Evolutionary conservation across 2,113 vertebrate genomes (phyloP).

Genomic region (Falco punctatus): DNA sequence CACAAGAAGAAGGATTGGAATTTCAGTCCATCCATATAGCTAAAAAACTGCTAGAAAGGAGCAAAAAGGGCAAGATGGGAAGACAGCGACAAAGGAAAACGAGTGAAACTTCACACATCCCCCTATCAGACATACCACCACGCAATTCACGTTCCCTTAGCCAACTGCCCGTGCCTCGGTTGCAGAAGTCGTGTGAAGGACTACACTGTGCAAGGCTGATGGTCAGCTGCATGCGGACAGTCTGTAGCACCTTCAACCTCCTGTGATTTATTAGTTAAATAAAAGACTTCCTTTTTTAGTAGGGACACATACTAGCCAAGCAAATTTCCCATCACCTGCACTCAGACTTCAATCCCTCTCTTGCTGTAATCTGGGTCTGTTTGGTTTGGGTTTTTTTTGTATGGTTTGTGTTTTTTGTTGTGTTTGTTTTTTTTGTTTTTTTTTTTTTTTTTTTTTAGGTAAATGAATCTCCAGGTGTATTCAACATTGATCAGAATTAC

Average conservation of each 20-base stretch:
- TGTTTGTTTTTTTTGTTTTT: too few relatives aligned
- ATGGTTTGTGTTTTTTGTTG: background rate
- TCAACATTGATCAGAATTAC: background rate
- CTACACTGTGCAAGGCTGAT: background rate
- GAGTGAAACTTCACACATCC: background rate
- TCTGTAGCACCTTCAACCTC: background rate
- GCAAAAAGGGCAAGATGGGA: background rate
- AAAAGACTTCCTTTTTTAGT: background rate
- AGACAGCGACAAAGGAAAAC: background rate
- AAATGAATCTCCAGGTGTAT: background rate
- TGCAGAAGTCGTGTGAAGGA: background rate
- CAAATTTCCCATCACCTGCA: background rate
- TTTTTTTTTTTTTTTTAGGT: background rate
- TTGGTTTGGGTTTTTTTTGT: background rate
- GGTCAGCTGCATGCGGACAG: background rate
- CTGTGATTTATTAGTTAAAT: background rate
- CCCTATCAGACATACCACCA: background rate
- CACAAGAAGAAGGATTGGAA: background rate
- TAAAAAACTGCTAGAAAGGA: background rate
- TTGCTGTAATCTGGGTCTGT: background rate
- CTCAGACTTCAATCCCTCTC: background rate
- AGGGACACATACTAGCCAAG: background rate
- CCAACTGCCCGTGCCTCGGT: too few relatives aligned
- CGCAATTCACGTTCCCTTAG: accelerated
- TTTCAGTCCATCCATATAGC: too few relatives aligned